These are phyloP conservation scores for Drosophila nigromelanica DNA, from an alignment of 1,140 invertebrate genomes.

Conservation along the genomic window DNA sequence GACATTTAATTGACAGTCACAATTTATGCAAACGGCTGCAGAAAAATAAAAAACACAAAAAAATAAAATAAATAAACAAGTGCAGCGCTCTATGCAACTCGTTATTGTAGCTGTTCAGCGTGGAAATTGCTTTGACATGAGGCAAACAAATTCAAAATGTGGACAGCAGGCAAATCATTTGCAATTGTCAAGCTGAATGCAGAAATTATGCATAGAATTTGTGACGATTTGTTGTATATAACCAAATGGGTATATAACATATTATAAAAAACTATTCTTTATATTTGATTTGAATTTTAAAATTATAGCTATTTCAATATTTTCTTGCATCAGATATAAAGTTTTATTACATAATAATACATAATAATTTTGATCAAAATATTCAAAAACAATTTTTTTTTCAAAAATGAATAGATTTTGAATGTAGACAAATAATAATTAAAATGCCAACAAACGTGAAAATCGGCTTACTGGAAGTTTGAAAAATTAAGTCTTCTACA, in stretches of 20 bases:
- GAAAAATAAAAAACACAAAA: slow-evolving; percentile 46
- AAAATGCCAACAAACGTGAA: too few relatives aligned
- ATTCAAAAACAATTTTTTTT: too few relatives aligned
- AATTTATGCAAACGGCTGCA: slow-evolving; percentile 77
- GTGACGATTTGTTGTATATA: slow-evolving; percentile 5
- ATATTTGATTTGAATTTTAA: background rate
- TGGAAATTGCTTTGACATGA: slow-evolving; percentile 37
- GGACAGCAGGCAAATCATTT: background rate
- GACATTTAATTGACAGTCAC: slow-evolving; percentile 76
- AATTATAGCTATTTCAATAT: background rate
- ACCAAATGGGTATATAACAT: background rate
- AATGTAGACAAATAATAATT: too few relatives aligned
- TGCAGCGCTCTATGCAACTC: slow-evolving; percentile 25
- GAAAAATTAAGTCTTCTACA: too few relatives aligned
- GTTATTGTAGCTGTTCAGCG: slow-evolving; percentile 37
- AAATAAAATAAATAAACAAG: slow-evolving; percentile 26
- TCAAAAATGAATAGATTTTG: background rate
- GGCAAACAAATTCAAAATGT: slow-evolving; percentile 6
- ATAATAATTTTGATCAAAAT: too few relatives aligned
- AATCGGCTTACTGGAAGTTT: too few relatives aligned
- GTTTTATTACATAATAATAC: background rate
- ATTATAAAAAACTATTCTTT: background rate
- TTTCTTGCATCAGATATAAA: background rate
- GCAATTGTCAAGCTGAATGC: slow-evolving; percentile 7
- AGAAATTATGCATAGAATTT: slow-evolving; percentile 3